phyloP scores from a whole-genome alignment of 2,797 vertebrate genomes.

The Poeciliopsis gracilis region DNA sequence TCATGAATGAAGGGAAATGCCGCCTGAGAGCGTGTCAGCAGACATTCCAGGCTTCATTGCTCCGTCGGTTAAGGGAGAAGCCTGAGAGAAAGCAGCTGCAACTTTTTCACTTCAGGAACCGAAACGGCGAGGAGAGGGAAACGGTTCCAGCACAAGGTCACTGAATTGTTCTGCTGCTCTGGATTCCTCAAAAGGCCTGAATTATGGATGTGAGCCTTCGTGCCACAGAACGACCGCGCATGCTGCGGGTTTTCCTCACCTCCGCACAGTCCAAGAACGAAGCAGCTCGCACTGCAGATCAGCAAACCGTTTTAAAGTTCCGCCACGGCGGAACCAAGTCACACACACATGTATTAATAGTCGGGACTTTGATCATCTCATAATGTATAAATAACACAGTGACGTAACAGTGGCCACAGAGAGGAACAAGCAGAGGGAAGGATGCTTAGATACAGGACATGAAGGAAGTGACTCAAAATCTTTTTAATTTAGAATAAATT shows the following conservation, averaged over 20 bases:
- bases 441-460: slow-evolving; percentile 35
- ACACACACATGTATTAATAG: slow-evolving; percentile 58
- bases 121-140: slow-evolving; percentile 18
- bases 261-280: slow-evolving; percentile 34
- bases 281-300: slow-evolving; percentile 9
- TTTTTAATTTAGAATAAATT: slow-evolving; percentile 22
- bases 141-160: slow-evolving; percentile 55
- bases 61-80: slow-evolving; percentile 58
- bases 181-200: slow-evolving; percentile 55
- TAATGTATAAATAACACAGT: slow-evolving; percentile 55
- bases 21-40: slow-evolving; percentile 24
- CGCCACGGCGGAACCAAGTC: slow-evolving; percentile 40
- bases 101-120: slow-evolving; percentile 56
- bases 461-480: slow-evolving; percentile 51
- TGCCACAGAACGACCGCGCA: slow-evolving; percentile 16
- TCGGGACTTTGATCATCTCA: slow-evolving; percentile 50
- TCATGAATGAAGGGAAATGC: slow-evolving; percentile 59
- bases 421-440: slow-evolving; percentile 50
- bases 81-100: slow-evolving; percentile 40
- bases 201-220: slow-evolving; percentile 47
- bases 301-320: slow-evolving; percentile 27
- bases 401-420: slow-evolving; percentile 48
- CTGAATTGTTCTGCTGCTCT: slow-evolving; percentile 64
- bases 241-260: not conserved
- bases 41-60: slow-evolving; percentile 38